These are phyloP conservation scores for Agrilus mali DNA, from an alignment of 2,888 invertebrate genomes.

Conservation along the genomic window DNA sequence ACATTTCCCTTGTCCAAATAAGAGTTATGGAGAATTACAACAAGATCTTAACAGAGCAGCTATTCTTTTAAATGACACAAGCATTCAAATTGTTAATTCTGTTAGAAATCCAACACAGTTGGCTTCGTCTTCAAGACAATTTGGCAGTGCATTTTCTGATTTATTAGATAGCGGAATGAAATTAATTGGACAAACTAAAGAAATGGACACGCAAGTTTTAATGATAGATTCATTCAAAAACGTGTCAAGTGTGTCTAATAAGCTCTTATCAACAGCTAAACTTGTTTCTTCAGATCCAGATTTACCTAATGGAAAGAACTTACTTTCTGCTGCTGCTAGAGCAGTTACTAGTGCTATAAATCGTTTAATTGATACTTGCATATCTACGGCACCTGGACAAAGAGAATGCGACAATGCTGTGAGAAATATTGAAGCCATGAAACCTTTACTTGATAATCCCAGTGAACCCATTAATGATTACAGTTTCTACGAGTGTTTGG, in stretches of 20 bases:
- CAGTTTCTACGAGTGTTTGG: conserved; percentile 89
- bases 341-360: conserved; percentile 90
- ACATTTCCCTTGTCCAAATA: conserved; percentile 62
- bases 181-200: conserved; percentile 72
- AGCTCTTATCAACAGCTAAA: conserved; percentile 77
- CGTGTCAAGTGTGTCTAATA: conserved; percentile 77
- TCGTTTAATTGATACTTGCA: conserved; percentile 74
- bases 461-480: conserved; percentile 78
- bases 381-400: conserved; percentile 86
- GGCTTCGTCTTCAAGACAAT: conserved; percentile 62
- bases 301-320: conserved; percentile 83
- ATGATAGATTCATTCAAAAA: conserved; percentile 81
- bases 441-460: conserved; percentile 72
- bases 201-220: conserved; percentile 59
- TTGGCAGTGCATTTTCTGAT: conserved; percentile 65
- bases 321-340: conserved; percentile 75
- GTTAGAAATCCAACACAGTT: conserved; percentile 59
- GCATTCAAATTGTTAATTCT: conserved; percentile 68
- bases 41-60: conserved; percentile 76
- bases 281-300: conserved; percentile 80
- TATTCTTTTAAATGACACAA: conserved; percentile 69
- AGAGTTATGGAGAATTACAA: conserved; percentile 70
- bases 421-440: conserved; percentile 76
- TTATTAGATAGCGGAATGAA: conserved; percentile 70
- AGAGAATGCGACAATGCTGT: conserved; percentile 95